Base-by-base conservation (phyloP, 1,140 invertebrate species). In the Diorhabda carinulata region DNA sequence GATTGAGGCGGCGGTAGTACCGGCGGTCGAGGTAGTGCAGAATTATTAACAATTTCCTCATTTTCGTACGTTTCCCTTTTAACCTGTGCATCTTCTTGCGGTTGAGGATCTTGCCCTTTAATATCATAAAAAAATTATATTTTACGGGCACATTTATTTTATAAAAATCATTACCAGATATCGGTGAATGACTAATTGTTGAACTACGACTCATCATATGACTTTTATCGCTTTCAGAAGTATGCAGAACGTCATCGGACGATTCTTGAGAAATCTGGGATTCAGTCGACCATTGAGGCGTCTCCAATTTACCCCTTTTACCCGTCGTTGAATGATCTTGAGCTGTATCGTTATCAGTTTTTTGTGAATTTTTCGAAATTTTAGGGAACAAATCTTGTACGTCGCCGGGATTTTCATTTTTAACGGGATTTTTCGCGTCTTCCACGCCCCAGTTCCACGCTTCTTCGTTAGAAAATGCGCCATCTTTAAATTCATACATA, bases 261-360 rank as follows among this genome's bases (percentile, higher is more conserved):
- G 85, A 86, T 74, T 87, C 86, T 73, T 86, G 84, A 4, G 85
- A 86, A 75, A 85, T 83, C 77, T 87, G 86, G 25, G 85, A 86
- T 72, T 87, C 86, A 56, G 85, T 86, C 6, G 86, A 87, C 86
- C 86, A 87, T 66, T 87, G 85, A 3, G 85, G 85, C 70, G 84
- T 75, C 5, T 80, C 78, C 3, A 72, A 41, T 73, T 80, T 80
- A 44, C 71, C 74, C 6, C 74, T 62, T 70, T 74, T 72, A 2
- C 66, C 70, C 4, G 64, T 68, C 7, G 42, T 65, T 7, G 66
- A 56, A 44, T 61, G 62, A 59, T 70, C 65, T 63, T 47, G 61
- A 42, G 61, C 47, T 4, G 45, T n/a, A 10, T 68, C 42, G 40
- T 61, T 63, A 43, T 63, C 67, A 43, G 61, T 40, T 61, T 63